These are phyloP conservation scores for Apostichopus japonicus DNA, from an alignment of 35 echinoderm and acorn worm species.

Conservation along the genomic window DNA sequence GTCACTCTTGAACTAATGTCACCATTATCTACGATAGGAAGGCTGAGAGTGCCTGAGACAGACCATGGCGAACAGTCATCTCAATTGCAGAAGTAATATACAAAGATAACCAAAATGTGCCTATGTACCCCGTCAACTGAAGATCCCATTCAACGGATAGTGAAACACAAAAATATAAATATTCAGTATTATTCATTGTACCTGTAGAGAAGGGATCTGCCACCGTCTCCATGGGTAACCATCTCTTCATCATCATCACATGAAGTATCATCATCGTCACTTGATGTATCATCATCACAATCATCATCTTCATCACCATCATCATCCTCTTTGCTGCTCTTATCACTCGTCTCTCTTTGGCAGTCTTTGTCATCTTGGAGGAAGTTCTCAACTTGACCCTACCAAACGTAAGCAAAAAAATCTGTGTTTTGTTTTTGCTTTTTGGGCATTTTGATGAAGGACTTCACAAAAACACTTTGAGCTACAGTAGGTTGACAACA, in stretches of 20 bases:
- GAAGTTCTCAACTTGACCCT: constrained; percentile 81
- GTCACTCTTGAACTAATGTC: too few relatives aligned
- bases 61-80: too few relatives aligned
- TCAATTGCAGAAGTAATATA: too few relatives aligned
- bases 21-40: too few relatives aligned
- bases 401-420: constrained; percentile 12
- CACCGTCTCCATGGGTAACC: background rate
- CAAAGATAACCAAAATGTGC: too few relatives aligned
- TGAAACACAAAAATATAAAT: too few relatives aligned
- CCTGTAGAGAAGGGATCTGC: constrained; percentile 15
- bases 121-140: too few relatives aligned
- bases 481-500: too few relatives aligned
- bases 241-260: background rate
- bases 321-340: background rate
- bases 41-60: too few relatives aligned
- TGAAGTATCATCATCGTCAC: background rate
- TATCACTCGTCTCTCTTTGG: background rate
- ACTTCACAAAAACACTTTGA: too few relatives aligned
- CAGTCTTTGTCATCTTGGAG: constrained; percentile 20
- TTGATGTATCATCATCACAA: background rate
- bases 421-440: too few relatives aligned
- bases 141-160: too few relatives aligned
- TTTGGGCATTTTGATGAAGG: background rate
- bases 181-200: background rate
- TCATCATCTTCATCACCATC: background rate